Evolutionary conservation across 2,888 invertebrate genomes (phyloP).

Genomic region (Epinotia nisella): DNA sequence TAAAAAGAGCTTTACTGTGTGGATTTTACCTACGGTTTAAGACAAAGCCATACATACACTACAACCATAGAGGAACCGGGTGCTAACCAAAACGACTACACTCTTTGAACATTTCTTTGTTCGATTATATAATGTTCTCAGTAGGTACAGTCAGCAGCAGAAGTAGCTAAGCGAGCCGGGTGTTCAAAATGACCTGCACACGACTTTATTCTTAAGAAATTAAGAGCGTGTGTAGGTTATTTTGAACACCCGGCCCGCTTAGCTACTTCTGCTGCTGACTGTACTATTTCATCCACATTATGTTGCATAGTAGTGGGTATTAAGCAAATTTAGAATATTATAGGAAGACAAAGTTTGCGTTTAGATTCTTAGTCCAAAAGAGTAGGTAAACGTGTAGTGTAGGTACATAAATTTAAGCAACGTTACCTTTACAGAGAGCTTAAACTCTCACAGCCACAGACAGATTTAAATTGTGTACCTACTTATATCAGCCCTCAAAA

Average conservation of each 20-base stretch:
- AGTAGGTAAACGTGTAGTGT: too few species aligned
- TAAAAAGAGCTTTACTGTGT: slow-evolving; percentile 11
- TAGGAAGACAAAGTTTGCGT: not conserved
- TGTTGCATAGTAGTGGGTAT: too few species aligned
- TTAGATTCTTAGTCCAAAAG: not conserved
- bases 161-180: too few species aligned
- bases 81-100: slow-evolving; percentile 33
- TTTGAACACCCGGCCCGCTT: too few species aligned
- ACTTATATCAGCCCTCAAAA: slow-evolving; percentile 4
- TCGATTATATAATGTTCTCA: slow-evolving; percentile 8
- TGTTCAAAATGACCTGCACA: too few species aligned
- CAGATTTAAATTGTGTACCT: not conserved
- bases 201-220: too few species aligned
- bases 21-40: not conserved
- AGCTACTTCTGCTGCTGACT: too few species aligned
- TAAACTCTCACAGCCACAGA: not conserved
- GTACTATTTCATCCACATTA: not conserved
- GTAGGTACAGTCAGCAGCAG: too few species aligned
- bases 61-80: slow-evolving; percentile 16
- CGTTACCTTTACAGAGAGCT: not conserved
- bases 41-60: slow-evolving; percentile 24
- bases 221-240: too few species aligned
- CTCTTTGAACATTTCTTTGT: slow-evolving; percentile 17
- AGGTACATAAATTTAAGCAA: too few species aligned
- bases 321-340: too few species aligned